Evolutionary conservation across 2,113 vertebrate species (phyloP), one percentile per base, ranked within the genome.

Genomic region (Pao palembangensis): DNA sequence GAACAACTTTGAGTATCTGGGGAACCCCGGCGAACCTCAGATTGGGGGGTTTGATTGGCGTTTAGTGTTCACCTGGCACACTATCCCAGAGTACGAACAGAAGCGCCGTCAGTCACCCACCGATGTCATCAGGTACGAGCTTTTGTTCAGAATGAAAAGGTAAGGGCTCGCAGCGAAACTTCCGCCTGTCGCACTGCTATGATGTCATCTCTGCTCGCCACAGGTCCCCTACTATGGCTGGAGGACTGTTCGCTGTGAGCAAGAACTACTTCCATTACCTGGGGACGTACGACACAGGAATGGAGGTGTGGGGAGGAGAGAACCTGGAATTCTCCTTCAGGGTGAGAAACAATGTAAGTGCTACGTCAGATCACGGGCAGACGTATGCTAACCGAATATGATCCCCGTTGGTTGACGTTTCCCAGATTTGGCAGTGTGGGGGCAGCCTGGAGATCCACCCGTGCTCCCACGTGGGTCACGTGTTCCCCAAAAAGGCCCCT

Each of bases 221-320:
- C 54, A 99, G 97, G 83, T 99, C 97, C 87, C 96, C 96, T 3
- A 99, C 96, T 0, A 99, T 99, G 96, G 97, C 97, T 56, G 96
- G 97, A 23, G 97, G 97, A n/a, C 87, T 99, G 71, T 99, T 99
- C 90, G 92, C 94, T 62, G 94, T 99, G 69, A 92, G 84, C 71
- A 99, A 94, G 85, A 93, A 87, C 50, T 99, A 98, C 76, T 99
- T 99, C 88, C 91, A 92, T 55, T 95, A 99, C 83, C 90, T 99
- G 80, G 97, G 97, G 67, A 97, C 97, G 3, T 99, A 99, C 38
- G 97, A 99, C 83, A 95, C 93, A 44, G 96, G 96, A 79, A 99
- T 99, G 97, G 97, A 99, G 92, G 97, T 99, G 50, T 99, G 97
- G 97, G 97, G 97, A 63, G 97, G 97, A 88, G 97, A 99, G 89